Evolutionary conservation across 2,888 invertebrate species (phyloP).

Genomic region (Terebella lapidaria): DNA sequence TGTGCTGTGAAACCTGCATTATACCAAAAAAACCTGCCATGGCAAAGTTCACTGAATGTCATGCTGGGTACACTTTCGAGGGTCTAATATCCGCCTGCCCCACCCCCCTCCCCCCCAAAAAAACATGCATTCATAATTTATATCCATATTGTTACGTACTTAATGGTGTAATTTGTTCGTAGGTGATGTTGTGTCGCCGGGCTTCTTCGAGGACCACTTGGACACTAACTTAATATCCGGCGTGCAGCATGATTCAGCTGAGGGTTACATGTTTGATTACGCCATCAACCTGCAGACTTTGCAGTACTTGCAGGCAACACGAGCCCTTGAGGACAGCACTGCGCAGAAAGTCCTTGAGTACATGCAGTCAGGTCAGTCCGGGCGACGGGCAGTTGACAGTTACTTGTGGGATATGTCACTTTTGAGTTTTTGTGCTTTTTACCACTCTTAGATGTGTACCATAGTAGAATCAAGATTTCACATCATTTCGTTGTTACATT

Average conservation of each 20-base stretch:
- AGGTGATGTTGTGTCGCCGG: constrained; percentile 60
- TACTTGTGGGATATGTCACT: too few relatives aligned
- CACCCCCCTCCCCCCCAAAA: too few relatives aligned
- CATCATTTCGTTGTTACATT: too few relatives aligned
- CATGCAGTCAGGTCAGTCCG: constrained; percentile 64
- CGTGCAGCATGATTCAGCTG: constrained; percentile 62
- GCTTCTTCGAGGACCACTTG: constrained; percentile 54
- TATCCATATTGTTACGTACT: background rate
- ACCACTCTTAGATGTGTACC: too few relatives aligned
- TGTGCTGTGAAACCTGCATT: too few relatives aligned
- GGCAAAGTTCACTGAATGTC: background rate
- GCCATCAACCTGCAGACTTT: constrained; percentile 89
- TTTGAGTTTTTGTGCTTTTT: too few relatives aligned
- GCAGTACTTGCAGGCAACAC: constrained; percentile 75
- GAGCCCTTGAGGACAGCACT: constrained; percentile 75
- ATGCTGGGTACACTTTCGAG: background rate
- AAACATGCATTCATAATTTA: background rate
- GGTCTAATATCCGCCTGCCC: background rate
- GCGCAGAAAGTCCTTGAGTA: constrained; percentile 77
- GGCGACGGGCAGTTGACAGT: too few relatives aligned
- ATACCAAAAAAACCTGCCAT: too few relatives aligned
- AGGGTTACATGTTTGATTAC: constrained; percentile 94
- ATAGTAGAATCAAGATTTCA: too few relatives aligned
- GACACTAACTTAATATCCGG: constrained; percentile 51
- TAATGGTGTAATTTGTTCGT: background rate